A percentile compares a stretch with the other conserved stretches of the same genome.
phyloP scores from a whole-genome alignment of 2,113 vertebrate genomes.

The Ciconia stormi region DNA sequence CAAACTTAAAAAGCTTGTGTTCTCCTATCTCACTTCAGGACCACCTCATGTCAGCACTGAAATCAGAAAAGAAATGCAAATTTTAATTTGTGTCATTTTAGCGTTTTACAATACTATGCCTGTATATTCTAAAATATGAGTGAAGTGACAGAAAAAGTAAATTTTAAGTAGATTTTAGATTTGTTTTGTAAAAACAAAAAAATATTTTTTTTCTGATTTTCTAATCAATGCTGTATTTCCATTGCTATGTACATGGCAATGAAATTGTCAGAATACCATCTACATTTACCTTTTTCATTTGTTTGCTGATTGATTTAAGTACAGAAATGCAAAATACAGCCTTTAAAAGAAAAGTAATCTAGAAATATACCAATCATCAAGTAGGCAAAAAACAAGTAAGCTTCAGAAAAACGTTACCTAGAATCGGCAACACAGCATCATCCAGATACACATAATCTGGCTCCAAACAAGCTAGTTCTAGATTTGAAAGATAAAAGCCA shows the following conservation, averaged over 20 bases:
- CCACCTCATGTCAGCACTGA: neutral
- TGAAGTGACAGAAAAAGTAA: neutral
- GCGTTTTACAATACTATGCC: neutral
- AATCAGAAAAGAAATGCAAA: neutral
- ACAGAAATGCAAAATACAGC: neutral
- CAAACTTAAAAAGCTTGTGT: neutral
- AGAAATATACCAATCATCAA: neutral
- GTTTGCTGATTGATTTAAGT: neutral
- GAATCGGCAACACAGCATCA: neutral
- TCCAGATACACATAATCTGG: neutral
- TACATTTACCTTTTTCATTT: neutral
- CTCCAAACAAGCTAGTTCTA: neutral
- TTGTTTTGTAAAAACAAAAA: neutral
- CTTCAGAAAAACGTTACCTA: neutral
- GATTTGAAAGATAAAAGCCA: neutral
- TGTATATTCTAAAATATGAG: neutral
- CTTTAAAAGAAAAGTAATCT: neutral
- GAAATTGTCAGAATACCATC: neutral
- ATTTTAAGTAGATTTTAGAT: neutral
- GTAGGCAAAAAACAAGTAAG: neutral
- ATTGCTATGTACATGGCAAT: neutral
- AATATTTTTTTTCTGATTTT: neutral
- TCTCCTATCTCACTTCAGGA: neutral
- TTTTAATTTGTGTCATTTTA: neutral
- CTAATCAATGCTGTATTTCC: neutral